Evolutionary conservation across 2,113 vertebrate species (phyloP).

Genomic region (Vidua macroura): DNA sequence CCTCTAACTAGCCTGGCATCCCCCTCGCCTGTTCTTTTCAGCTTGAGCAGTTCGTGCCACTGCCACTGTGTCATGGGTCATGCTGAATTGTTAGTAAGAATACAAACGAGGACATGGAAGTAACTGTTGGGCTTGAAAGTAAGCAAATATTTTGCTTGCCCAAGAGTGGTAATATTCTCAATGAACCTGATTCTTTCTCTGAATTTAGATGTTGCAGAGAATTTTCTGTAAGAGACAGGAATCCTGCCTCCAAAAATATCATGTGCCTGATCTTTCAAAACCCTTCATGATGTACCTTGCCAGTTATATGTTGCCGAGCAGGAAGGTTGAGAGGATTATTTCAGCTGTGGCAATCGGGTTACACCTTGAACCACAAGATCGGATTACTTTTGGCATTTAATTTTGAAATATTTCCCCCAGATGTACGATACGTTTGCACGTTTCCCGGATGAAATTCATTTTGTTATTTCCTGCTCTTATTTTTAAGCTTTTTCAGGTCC

Average conservation of each 20-base stretch:
- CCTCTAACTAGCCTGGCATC: background rate
- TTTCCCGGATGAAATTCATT: slow-evolving; percentile 40
- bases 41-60: background rate
- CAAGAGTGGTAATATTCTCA: background rate
- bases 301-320: slow-evolving; percentile 29
- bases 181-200: background rate
- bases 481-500: slow-evolving; percentile 26
- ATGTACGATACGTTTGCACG: slow-evolving; percentile 20
- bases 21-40: background rate
- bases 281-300: background rate
- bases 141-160: background rate
- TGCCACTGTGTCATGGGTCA: background rate
- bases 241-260: slow-evolving; percentile 28
- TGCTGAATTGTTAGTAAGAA: background rate
- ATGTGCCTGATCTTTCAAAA: slow-evolving; percentile 29
- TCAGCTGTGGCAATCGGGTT: slow-evolving; percentile 57
- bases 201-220: background rate
- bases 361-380: slow-evolving; percentile 48
- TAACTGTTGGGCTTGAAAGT: background rate
- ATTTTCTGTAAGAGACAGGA: slow-evolving; percentile 27
- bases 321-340: slow-evolving; percentile 46
- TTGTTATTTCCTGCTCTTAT: slow-evolving; percentile 57
- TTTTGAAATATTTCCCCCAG: slow-evolving; percentile 62
- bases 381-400: slow-evolving; percentile 60
- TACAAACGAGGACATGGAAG: background rate